These are phyloP conservation scores for Rhadina sibilatrix DNA, from an alignment of 2,113 vertebrate species.

Conservation along the genomic window DNA sequence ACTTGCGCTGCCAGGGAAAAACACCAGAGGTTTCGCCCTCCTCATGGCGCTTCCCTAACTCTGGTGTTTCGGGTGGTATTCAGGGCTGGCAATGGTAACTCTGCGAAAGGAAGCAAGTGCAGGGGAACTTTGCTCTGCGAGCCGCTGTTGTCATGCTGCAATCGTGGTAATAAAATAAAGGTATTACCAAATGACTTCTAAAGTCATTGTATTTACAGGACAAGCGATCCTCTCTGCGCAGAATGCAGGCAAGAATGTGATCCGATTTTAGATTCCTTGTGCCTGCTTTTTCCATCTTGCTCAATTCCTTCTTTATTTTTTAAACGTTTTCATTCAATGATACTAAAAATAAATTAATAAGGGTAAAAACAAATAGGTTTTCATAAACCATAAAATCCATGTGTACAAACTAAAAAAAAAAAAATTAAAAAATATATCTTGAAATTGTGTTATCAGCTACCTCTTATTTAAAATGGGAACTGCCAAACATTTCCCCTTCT, in stretches of 20 bases:
- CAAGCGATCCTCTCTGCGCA: neutral
- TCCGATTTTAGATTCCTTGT: neutral
- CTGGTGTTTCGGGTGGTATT: neutral
- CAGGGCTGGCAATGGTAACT: neutral
- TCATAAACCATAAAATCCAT: neutral
- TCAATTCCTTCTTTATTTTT: neutral
- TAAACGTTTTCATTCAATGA: neutral
- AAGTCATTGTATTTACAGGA: neutral
- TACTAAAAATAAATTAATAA: neutral
- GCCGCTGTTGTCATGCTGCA: neutral
- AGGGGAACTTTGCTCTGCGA: neutral
- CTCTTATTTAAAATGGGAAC: neutral
- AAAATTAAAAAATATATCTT: neutral
- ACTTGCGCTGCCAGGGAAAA: neutral
- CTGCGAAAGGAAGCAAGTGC: neutral
- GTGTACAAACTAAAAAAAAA: neutral
- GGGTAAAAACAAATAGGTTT: neutral
- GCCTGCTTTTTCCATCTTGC: neutral
- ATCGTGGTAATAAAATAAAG: slow-evolving; percentile 23
- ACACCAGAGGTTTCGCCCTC: neutral
- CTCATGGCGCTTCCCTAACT: neutral
- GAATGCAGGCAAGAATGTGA: neutral
- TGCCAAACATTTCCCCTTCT: neutral
- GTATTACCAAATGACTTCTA: neutral
- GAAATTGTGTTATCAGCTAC: neutral